These are phyloP conservation scores for Schlechtendalia chinensis DNA, from an alignment of 1,140 invertebrate species.

Conservation along the genomic window DNA sequence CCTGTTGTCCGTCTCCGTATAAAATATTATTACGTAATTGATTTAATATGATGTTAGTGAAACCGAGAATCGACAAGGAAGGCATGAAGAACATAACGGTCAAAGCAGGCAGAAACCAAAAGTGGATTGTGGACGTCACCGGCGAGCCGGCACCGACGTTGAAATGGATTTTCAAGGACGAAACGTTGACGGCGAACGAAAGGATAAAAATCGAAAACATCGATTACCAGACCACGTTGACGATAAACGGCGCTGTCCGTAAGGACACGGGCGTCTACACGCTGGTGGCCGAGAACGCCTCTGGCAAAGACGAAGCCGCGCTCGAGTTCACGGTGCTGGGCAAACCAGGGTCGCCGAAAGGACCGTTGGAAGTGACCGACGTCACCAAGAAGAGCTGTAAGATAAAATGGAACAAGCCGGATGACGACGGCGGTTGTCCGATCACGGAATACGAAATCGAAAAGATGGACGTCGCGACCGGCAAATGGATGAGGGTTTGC, in stretches of 20 bases:
- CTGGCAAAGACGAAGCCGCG: conserved; percentile 84
- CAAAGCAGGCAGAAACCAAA: conserved; percentile 85
- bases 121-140: conserved; percentile 86
- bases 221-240: conserved; percentile 89
- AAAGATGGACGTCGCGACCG: conserved; percentile 86
- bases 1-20: no score
- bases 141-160: conserved; percentile 85
- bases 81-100: conserved; percentile 83
- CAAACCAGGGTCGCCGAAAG: conserved; percentile 79
- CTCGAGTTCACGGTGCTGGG: conserved; percentile 88
- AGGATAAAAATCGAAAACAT: conserved; percentile 84
- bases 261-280: conserved; percentile 91
- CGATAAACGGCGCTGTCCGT: conserved; percentile 75
- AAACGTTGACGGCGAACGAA: conserved; percentile 76
- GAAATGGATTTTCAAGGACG: conserved; percentile 84
- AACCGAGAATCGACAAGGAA: conserved; percentile 87
- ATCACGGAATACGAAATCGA: conserved; percentile 94
- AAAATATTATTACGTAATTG: no score
- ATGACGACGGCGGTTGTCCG: conserved; percentile 89
- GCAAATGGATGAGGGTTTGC: conserved; percentile 86
- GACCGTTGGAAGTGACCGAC: conserved; percentile 83
- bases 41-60: conserved; percentile 63
- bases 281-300: conserved; percentile 82
- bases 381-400: conserved; percentile 84
- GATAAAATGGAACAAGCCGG: conserved; percentile 84